A percentile compares a stretch with the other conserved stretches of the same genome.
These are phyloP conservation scores for Heterodera schachtii DNA, from an alignment of 1,140 invertebrate genomes.

Conservation along the genomic window DNA sequence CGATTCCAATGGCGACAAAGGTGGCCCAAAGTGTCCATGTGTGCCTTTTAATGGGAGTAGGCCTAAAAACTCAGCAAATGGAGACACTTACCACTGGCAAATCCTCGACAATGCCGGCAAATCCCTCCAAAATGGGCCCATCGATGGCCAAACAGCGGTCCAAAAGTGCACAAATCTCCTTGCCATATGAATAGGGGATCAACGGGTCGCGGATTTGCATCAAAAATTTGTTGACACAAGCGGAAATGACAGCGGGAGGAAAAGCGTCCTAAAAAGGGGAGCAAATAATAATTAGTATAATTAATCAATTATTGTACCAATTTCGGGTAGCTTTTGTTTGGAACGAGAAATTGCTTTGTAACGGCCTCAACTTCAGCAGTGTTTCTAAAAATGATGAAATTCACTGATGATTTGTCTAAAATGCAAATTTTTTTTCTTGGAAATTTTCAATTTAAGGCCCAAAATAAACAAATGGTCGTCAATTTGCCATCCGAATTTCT, in stretches of 20 bases:
- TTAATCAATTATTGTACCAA: constrained; percentile 8
- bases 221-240: constrained; percentile 31
- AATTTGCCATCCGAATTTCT: no score
- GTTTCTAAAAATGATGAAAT: constrained; percentile 11
- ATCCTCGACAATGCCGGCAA: constrained; percentile 23
- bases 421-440: no score
- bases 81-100: constrained; percentile 14
- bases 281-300: not conserved
- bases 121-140: not conserved
- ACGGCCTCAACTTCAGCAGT: constrained; percentile 23
- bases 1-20: constrained; percentile 28
- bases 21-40: constrained; percentile 36
- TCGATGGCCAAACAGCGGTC: not conserved
- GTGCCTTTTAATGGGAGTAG: constrained; percentile 15
- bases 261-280: constrained; percentile 18
- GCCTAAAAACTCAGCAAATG: not conserved
- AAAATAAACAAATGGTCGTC: no score
- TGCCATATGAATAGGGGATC: constrained; percentile 34
- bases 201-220: constrained; percentile 33
- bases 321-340: constrained; percentile 26
- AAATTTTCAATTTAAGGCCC: no score
- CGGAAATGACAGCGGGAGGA: constrained; percentile 24
- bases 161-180: constrained; percentile 23
- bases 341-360: constrained; percentile 17
- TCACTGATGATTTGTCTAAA: not conserved